Conservation (phyloP, 1,140 invertebrate genomes). For the Drosophila rhopaloa region DNA sequence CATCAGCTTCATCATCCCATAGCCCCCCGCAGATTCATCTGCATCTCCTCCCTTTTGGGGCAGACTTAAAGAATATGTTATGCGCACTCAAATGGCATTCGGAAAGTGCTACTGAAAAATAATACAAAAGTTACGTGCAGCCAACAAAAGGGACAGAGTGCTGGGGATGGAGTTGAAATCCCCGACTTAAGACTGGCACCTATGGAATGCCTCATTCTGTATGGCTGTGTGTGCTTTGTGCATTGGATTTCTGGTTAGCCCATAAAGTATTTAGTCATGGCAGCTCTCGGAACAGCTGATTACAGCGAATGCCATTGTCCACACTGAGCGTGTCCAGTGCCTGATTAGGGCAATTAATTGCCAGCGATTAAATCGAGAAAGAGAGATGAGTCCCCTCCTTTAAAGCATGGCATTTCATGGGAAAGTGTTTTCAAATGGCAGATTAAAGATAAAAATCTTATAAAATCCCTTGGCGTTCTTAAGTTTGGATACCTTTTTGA, state of each 20-base stretch:
- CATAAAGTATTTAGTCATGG: conserved; percentile 53
- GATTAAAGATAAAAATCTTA: conserved; percentile 31
- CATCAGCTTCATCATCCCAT: conserved; percentile 38
- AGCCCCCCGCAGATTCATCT: conserved; percentile 18
- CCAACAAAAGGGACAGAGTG: conserved; percentile 56
- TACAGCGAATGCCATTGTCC: conserved; percentile 53
- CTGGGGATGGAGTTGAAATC: conserved; percentile 12
- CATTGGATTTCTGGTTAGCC: conserved; percentile 27
- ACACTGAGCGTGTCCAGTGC: conserved; percentile 40
- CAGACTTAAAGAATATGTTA: conserved; percentile 78
- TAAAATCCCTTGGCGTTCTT: neutral
- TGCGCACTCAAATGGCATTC: conserved; percentile 81
- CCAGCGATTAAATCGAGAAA: conserved; percentile 42
- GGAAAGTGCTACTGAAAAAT: conserved; percentile 81
- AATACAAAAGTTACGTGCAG: conserved; percentile 75
- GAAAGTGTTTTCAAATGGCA: conserved; percentile 34
- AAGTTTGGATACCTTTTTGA: conserved; percentile 5
- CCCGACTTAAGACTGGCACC: conserved; percentile 14
- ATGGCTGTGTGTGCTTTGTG: conserved; percentile 9
- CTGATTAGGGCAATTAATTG: conserved; percentile 78
- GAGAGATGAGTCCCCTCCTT: conserved; percentile 7
- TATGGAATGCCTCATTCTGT: conserved; percentile 15
- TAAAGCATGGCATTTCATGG: conserved; percentile 8
- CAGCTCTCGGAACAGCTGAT: conserved; percentile 70
- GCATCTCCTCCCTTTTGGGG: conserved; percentile 30